Percentiles rank a stretch among this genome's conserved stretches.
phyloP scores from a whole-genome alignment of 2,888 invertebrate species.

The Himalopsyche anomala region DNA sequence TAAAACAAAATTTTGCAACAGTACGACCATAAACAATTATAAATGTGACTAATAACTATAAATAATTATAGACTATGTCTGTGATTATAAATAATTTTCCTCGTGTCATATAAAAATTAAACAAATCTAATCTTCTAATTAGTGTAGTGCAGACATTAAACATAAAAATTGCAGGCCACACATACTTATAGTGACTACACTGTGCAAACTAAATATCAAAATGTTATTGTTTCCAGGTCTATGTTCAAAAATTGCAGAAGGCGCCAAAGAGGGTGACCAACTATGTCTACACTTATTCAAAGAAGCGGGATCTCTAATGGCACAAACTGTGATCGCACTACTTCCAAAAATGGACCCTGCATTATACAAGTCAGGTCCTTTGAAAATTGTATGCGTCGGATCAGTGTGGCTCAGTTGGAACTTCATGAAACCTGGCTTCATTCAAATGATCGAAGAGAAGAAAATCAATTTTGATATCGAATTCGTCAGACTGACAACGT shows the following conservation, averaged over 20 bases:
- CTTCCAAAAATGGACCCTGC: slow-evolving; percentile 79
- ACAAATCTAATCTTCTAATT: too few species aligned
- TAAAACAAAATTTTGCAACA: too few species aligned
- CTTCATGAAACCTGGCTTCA: slow-evolving; percentile 84
- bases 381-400: slow-evolving; percentile 93
- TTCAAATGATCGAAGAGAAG: slow-evolving; percentile 74
- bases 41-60: too few species aligned
- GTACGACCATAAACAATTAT: too few species aligned
- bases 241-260: slow-evolving; percentile 83
- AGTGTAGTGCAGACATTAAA: too few species aligned
- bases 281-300: slow-evolving; percentile 83
- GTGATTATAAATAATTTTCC: too few species aligned
- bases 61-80: too few species aligned
- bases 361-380: slow-evolving; percentile 69
- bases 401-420: slow-evolving; percentile 97
- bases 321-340: slow-evolving; percentile 81
- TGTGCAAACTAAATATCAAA: too few species aligned
- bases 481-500: slow-evolving; percentile 83
- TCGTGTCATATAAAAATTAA: too few species aligned
- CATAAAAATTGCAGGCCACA: too few species aligned
- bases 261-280: slow-evolving; percentile 84
- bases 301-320: slow-evolving; percentile 82
- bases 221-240: slow-evolving; percentile 74
- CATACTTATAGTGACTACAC: too few species aligned
- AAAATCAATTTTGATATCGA: slow-evolving; percentile 75